Conservation (phyloP, 2,113 vertebrate genomes). For the Vicugna pacos region DNA sequence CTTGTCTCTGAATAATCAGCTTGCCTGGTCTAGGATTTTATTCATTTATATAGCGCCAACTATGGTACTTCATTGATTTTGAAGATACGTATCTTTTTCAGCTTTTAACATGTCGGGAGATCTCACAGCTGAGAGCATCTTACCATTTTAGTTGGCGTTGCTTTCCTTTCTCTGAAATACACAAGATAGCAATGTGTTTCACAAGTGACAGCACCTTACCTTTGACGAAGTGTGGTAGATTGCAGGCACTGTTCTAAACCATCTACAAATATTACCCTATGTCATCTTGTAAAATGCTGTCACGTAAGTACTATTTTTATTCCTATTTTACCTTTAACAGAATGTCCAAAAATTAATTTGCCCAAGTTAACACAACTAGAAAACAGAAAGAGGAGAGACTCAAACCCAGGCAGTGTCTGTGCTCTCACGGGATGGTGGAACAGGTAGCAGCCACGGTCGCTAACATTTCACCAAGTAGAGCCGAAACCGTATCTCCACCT, state of each 20-base stretch:
- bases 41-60: not conserved
- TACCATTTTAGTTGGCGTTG: not conserved
- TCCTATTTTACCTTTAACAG: not conserved
- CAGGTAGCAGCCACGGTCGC: not conserved
- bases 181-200: not conserved
- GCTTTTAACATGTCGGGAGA: not conserved
- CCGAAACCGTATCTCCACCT: not conserved
- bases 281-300: slow-evolving; percentile 7
- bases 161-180: slow-evolving; percentile 30
- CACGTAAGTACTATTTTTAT: not conserved
- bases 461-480: not conserved
- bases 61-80: not conserved
- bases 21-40: not conserved
- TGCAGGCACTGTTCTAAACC: not conserved
- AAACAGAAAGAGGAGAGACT: not conserved
- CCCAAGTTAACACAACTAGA: not conserved
- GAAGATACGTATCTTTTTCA: not conserved
- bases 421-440: not conserved
- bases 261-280: not conserved
- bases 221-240: not conserved
- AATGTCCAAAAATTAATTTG: slow-evolving; percentile 11
- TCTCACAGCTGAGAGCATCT: not conserved
- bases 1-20: slow-evolving; percentile 2
- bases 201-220: not conserved
- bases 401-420: not conserved